Percentiles rank a stretch among this genome's conserved stretches.
Evolutionary conservation across 1,140 invertebrate species (phyloP).

Genomic region (Neodiprion fabricii): DNA sequence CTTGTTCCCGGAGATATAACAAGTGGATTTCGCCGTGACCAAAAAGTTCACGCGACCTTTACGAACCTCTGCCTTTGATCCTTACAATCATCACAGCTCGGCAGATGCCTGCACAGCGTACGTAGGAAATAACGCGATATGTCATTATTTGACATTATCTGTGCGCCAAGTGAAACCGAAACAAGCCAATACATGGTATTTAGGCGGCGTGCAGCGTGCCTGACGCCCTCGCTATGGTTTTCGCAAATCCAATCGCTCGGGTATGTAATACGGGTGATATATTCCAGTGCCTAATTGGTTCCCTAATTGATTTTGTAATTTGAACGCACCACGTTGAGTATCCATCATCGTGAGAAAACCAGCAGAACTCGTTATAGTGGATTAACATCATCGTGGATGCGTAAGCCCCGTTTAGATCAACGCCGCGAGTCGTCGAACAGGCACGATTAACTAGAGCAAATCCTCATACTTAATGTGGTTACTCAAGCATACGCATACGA

Average conservation of each 20-base stretch:
- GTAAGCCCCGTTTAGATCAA: too few relatives aligned
- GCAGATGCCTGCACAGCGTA: too few relatives aligned
- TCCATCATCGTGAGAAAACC: not conserved
- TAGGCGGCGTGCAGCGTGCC: not conserved
- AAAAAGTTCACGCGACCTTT: not conserved
- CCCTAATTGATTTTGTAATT: not conserved
- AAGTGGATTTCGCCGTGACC: not conserved
- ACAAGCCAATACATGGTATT: not conserved
- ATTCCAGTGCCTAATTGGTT: not conserved
- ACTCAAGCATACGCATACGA: too few relatives aligned
- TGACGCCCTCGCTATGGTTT: not conserved
- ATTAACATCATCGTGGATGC: not conserved
- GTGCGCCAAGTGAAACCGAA: not conserved
- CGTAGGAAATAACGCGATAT: not conserved
- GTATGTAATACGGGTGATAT: too few relatives aligned
- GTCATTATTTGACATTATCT: not conserved
- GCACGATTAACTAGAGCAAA: too few relatives aligned
- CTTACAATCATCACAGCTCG: not conserved
- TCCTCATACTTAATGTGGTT: too few relatives aligned
- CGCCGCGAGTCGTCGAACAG: too few relatives aligned
- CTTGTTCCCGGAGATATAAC: not conserved
- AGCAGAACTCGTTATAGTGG: not conserved
- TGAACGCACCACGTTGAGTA: not conserved
- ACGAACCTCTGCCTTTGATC: not conserved
- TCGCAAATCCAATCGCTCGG: too few relatives aligned